phyloP scores from a whole-genome alignment of 2,888 invertebrate species.

The Candidula unifasciata region DNA sequence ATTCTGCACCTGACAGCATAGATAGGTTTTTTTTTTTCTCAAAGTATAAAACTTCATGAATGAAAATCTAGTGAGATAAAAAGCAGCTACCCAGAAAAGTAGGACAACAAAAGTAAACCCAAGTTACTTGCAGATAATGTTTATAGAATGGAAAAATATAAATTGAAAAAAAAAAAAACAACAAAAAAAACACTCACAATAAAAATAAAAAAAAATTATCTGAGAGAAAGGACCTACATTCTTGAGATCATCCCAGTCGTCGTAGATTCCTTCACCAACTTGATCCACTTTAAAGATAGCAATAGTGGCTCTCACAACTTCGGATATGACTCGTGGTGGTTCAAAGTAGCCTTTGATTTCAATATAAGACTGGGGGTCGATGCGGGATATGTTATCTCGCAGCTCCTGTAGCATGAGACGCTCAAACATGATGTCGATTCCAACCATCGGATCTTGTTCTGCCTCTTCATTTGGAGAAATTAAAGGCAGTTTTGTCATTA shows the following conservation, averaged over 20 bases:
- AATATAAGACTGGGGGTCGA: conserved; percentile 74
- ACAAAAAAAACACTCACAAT: too few relatives aligned
- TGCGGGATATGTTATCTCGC: conserved; percentile 73
- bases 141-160: too few relatives aligned
- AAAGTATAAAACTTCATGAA: too few relatives aligned
- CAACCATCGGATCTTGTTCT: conserved; percentile 70
- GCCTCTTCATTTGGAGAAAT: conserved; percentile 65
- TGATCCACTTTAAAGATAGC: conserved; percentile 73
- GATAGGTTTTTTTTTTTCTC: too few relatives aligned
- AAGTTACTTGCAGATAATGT: too few relatives aligned
- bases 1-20: too few relatives aligned
- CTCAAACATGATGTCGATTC: conserved; percentile 77
- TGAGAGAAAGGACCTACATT: conserved; percentile 59
- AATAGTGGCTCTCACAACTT: conserved; percentile 73
- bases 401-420: conserved; percentile 77
- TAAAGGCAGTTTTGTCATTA: background rate
- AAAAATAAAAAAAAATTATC: too few relatives aligned
- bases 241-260: conserved; percentile 74
- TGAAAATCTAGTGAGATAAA: too few relatives aligned
- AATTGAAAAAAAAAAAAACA: too few relatives aligned
- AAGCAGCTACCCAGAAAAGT: too few relatives aligned
- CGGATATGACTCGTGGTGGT: conserved; percentile 73
- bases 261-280: conserved; percentile 70
- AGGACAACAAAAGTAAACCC: too few relatives aligned
- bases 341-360: conserved; percentile 76